phyloP scores from a whole-genome alignment of 2,797 vertebrate species.

The Schizothorax lantsangensis region DNA sequence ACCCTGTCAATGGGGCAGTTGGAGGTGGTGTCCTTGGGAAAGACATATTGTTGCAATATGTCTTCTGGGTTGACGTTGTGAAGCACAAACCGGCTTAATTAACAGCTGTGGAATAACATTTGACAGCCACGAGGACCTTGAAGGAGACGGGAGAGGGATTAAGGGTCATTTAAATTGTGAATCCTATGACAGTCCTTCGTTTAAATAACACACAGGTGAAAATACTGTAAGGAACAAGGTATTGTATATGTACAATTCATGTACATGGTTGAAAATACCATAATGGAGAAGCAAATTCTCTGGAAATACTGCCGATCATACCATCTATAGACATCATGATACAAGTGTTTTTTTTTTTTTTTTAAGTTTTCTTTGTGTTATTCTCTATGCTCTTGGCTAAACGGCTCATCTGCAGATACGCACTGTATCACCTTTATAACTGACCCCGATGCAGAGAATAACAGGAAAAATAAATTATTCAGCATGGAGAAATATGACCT shows the following conservation, averaged over 20 bases:
- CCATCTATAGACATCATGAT: background rate
- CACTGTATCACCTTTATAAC: constrained; percentile 46
- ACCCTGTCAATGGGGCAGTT: constrained; percentile 52
- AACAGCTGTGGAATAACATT: constrained; percentile 55
- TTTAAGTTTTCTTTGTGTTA: constrained; percentile 6
- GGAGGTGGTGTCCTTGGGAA: constrained; percentile 58
- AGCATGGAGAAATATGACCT: constrained; percentile 59
- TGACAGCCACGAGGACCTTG: constrained; percentile 50
- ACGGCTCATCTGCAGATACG: constrained; percentile 31
- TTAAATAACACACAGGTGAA: constrained; percentile 7
- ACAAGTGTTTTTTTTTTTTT: background rate
- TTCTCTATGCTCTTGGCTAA: constrained; percentile 29
- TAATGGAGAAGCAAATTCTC: background rate
- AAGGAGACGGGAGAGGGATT: constrained; percentile 37
- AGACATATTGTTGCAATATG: constrained; percentile 49
- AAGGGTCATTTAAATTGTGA: constrained; percentile 26
- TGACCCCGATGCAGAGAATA: constrained; percentile 37
- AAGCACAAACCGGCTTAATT: constrained; percentile 59
- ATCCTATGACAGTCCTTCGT: constrained; percentile 2
- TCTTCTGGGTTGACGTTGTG: constrained; percentile 48
- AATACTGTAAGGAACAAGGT: background rate
- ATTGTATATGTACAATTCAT: background rate
- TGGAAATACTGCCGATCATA: background rate
- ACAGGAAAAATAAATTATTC: constrained; percentile 62
- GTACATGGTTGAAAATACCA: background rate